These are phyloP conservation scores for Phodopus roborovskii DNA, from an alignment of 2,113 vertebrate species.

Conservation along the genomic window DNA sequence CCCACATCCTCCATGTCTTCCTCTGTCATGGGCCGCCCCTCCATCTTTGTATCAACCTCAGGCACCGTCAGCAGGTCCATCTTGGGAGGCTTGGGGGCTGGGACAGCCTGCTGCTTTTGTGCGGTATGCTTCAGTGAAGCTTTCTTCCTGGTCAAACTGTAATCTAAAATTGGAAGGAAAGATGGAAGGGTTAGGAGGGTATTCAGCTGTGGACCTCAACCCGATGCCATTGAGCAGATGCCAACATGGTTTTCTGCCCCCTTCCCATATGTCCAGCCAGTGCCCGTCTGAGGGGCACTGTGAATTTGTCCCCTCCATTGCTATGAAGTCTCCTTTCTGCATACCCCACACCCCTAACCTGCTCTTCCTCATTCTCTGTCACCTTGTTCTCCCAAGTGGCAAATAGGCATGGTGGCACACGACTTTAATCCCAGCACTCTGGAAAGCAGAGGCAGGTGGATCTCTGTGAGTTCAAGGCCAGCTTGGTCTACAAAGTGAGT, in stretches of 20 bases:
- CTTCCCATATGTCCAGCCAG: not conserved
- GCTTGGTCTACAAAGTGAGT: not conserved
- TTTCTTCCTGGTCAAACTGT: not conserved
- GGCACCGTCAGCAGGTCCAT: slow-evolving; percentile 73
- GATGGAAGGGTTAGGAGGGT: not conserved
- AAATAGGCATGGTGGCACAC: not conserved
- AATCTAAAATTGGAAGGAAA: not conserved
- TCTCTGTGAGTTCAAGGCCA: not conserved
- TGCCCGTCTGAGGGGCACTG: not conserved
- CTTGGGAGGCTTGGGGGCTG: not conserved
- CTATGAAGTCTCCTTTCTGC: no score
- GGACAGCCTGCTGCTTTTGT: not conserved
- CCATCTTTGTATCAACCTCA: not conserved
- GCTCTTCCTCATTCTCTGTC: not conserved
- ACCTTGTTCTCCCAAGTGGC: not conserved
- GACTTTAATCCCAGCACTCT: not conserved
- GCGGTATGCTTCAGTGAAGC: accelerated
- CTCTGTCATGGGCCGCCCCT: slow-evolving; percentile 70
- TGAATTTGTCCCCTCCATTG: not conserved
- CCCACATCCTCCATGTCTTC: slow-evolving; percentile 79
- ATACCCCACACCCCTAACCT: not conserved
- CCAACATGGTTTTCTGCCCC: not conserved
- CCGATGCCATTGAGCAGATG: not conserved
- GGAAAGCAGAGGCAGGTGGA: not conserved
- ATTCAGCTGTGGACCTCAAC: not conserved